Evolutionary conservation across 2,888 invertebrate species (phyloP).

Genomic region (Zaprionus bogoriensis): DNA sequence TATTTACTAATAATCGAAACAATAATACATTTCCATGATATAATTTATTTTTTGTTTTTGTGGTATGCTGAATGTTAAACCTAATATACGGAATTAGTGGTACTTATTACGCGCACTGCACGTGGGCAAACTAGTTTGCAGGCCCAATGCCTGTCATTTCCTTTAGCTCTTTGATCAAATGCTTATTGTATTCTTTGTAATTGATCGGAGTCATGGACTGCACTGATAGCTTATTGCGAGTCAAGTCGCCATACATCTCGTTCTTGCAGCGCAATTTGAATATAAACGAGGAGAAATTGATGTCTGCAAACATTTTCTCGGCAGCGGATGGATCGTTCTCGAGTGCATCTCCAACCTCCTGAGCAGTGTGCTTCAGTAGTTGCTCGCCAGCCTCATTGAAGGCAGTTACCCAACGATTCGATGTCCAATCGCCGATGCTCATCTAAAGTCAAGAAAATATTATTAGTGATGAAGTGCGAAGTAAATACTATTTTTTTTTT

Average conservation of each 20-base stretch:
- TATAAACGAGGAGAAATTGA: slow-evolving; percentile 90
- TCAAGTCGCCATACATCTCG: slow-evolving; percentile 90
- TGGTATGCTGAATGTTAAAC: slow-evolving; percentile 10
- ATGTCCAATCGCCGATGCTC: slow-evolving; percentile 93
- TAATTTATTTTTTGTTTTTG: slow-evolving; percentile 8
- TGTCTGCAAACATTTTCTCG: slow-evolving; percentile 87
- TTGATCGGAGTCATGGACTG: slow-evolving; percentile 88
- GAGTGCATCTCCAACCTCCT: slow-evolving; percentile 90
- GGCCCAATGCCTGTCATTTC: slow-evolving; percentile 85
- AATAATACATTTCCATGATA: too few species aligned
- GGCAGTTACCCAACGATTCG: slow-evolving; percentile 94
- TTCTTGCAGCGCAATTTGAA: slow-evolving; percentile 94
- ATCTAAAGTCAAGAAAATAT: slow-evolving; percentile 84
- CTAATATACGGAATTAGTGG: slow-evolving; percentile 26
- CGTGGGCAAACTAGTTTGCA: slow-evolving; percentile 31
- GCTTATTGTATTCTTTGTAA: slow-evolving; percentile 89
- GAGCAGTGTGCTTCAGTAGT: slow-evolving; percentile 88
- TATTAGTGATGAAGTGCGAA: neutral
- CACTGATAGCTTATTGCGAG: slow-evolving; percentile 89
- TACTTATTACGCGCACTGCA: slow-evolving; percentile 35
- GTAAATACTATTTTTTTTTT: neutral
- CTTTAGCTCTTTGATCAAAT: slow-evolving; percentile 88
- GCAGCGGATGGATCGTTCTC: slow-evolving; percentile 87
- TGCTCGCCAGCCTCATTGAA: slow-evolving; percentile 93
- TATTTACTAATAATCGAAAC: too few species aligned